A percentile compares a stretch with the other conserved stretches of the same genome.
These are phyloP conservation scores for Trisateles emortualis DNA, from an alignment of 2,888 invertebrate genomes.

Conservation along the genomic window DNA sequence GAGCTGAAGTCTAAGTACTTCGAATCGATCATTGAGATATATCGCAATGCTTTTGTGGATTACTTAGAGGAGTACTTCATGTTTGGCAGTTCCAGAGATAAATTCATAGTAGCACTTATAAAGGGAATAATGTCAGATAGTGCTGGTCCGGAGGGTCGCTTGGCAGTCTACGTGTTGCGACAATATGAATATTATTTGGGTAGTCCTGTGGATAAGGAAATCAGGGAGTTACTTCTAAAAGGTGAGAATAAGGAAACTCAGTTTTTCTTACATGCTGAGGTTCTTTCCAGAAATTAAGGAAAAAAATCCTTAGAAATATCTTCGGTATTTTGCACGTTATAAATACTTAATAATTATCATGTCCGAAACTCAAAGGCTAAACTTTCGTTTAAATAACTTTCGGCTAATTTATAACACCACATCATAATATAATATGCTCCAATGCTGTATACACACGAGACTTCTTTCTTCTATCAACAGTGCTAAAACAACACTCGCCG, in stretches of 20 bases:
- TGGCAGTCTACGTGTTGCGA: constrained; percentile 27
- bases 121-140: constrained; percentile 27
- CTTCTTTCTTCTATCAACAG: too few species aligned
- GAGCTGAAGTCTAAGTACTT: constrained; percentile 57
- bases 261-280: constrained; percentile 8
- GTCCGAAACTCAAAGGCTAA: too few species aligned
- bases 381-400: too few species aligned
- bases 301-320: too few species aligned
- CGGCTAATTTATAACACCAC: too few species aligned
- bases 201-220: background rate
- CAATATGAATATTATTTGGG: background rate
- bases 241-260: constrained; percentile 1
- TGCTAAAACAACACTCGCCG: too few species aligned
- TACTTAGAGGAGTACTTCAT: constrained; percentile 40
- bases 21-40: constrained; percentile 58
- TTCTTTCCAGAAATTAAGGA: background rate
- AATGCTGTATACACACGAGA: too few species aligned
- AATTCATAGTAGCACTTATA: constrained; percentile 16
- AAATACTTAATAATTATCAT: too few species aligned
- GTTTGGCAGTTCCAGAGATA: constrained; percentile 5
- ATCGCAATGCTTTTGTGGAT: constrained; percentile 38
- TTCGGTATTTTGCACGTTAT: too few species aligned
- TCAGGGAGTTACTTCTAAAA: constrained; percentile 6
- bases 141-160: constrained; percentile 23
- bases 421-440: too few species aligned